Evolutionary conservation across 2,113 vertebrate species (phyloP).

Genomic region (Fulica atra): DNA sequence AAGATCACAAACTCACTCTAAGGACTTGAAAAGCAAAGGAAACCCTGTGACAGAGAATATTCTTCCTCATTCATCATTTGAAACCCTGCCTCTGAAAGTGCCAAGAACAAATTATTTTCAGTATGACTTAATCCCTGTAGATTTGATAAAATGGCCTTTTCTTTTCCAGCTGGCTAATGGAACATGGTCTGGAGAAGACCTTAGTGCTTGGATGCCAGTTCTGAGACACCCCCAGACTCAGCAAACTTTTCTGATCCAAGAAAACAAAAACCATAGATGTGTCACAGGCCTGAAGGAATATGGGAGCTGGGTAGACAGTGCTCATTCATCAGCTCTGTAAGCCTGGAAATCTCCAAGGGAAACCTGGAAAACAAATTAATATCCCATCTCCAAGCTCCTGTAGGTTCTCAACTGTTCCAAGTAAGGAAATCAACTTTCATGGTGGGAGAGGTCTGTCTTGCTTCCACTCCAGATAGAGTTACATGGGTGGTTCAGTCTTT

Average conservation of each 20-base stretch:
- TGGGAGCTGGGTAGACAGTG: not conserved
- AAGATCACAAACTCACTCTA: not conserved
- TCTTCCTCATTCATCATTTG: conserved; percentile 42
- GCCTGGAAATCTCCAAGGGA: not conserved
- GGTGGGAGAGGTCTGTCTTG: not conserved
- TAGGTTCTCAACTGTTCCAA: not conserved
- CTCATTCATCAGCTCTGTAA: conserved; percentile 9
- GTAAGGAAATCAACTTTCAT: not conserved
- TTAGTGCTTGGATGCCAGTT: conserved; percentile 3
- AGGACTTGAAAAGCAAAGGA: conserved; percentile 36
- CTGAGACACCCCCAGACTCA: not conserved
- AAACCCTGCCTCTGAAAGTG: conserved; percentile 10
- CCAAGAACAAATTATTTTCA: conserved; percentile 40
- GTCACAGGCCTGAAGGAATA: not conserved
- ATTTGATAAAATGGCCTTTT: conserved; percentile 42
- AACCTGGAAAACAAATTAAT: conserved; percentile 34
- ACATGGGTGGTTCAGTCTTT: not conserved
- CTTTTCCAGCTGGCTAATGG: conserved; percentile 37
- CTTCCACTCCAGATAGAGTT: not conserved
- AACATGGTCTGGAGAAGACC: conserved; percentile 19
- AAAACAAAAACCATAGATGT: not conserved
- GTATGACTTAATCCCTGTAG: not conserved
- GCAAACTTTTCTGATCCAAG: conserved; percentile 20
- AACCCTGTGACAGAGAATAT: conserved; percentile 7
- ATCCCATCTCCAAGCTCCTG: not conserved